Base-by-base conservation (phyloP, 2,888 invertebrate genomes). In the Spilarctia lutea region DNA sequence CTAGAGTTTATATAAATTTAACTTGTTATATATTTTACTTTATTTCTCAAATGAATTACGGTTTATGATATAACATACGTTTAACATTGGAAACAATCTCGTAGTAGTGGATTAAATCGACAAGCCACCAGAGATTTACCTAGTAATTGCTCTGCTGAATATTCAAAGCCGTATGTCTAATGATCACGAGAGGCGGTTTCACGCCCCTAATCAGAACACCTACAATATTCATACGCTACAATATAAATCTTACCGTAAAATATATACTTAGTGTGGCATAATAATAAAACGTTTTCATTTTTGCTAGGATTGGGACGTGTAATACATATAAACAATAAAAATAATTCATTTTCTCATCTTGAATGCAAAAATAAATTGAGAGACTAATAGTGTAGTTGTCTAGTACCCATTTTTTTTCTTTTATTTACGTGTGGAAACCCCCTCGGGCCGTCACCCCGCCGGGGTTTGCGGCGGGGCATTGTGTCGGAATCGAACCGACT, bases 131-230 rank as follows among this genome's bases (percentile, higher is more conserved):
- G 86, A 84, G 86, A 85, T 87, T 87, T 86, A 84, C 80, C 81
- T 81, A 82, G 85, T 87, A 86, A 87, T 87, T 87, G 87, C 81
- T 77, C 82, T 81, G 81, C 81, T 87, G 85, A 87, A 87, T 87
- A 87, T 87, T 87, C 87, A 87, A 80, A 85, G 71, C 78, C 75
- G 72, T 77, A 71, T 78, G 83, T 72, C 76, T 84, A 81, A 79
- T 81, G 81, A 86, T 81, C 80, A 79, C 76, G 74, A 77, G 81
- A 73, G 79, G 75, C 66, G 74, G 78, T 75, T 80, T 76, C 82
- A 79, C 33, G 74, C 73, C 60, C 78, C 81, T 85, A 82, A 86
- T 86, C 83, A 81, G 80, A 75, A 76, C 60, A 75, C 65, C 60
- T 68, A 75, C 76, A 65, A 48, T 70, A 73, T 71, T 73, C 71